Evolutionary conservation across 2,113 vertebrate genomes (phyloP).

Genomic region (Cardinalis cardinalis): DNA sequence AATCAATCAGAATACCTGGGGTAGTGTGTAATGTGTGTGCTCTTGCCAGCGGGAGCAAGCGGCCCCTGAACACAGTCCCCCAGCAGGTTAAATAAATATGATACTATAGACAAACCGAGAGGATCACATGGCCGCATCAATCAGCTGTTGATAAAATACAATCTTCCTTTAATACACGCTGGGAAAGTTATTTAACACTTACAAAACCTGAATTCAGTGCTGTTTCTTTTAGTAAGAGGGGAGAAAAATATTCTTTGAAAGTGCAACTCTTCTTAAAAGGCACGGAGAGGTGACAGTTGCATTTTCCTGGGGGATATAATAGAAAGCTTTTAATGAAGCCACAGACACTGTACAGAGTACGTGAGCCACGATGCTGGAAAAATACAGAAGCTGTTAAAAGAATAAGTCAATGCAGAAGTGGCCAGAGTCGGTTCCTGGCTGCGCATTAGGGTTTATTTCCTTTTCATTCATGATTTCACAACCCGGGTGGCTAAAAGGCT

Average conservation of each 20-base stretch:
- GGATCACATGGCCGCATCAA: slow-evolving; percentile 89
- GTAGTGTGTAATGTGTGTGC: slow-evolving; percentile 90
- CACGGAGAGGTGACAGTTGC: slow-evolving; percentile 9
- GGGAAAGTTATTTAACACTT: slow-evolving; percentile 86
- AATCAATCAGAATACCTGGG: slow-evolving; percentile 95
- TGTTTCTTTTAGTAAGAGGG: slow-evolving; percentile 54
- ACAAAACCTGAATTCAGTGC: slow-evolving; percentile 66
- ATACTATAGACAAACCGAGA: slow-evolving; percentile 87
- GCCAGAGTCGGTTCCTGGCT: slow-evolving; percentile 15
- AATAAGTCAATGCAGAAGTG: slow-evolving; percentile 22
- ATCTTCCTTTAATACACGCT: slow-evolving; percentile 81
- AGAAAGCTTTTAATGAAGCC: slow-evolving; percentile 38
- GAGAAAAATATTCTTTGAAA: slow-evolving; percentile 65
- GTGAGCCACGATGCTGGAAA: not conserved
- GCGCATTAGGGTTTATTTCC: slow-evolving; percentile 21
- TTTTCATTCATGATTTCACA: slow-evolving; percentile 32
- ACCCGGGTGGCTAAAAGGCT: not conserved
- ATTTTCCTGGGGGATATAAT: slow-evolving; percentile 22
- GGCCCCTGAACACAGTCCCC: slow-evolving; percentile 84
- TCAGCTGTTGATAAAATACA: slow-evolving; percentile 86
- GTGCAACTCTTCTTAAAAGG: slow-evolving; percentile 71
- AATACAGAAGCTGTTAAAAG: slow-evolving; percentile 30
- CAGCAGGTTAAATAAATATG: slow-evolving; percentile 99
- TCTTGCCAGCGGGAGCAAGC: slow-evolving; percentile 86
- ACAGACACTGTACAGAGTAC: slow-evolving; percentile 1